Conservation (phyloP, 1,140 invertebrate genomes). For the Drosophila subpulchrella region DNA sequence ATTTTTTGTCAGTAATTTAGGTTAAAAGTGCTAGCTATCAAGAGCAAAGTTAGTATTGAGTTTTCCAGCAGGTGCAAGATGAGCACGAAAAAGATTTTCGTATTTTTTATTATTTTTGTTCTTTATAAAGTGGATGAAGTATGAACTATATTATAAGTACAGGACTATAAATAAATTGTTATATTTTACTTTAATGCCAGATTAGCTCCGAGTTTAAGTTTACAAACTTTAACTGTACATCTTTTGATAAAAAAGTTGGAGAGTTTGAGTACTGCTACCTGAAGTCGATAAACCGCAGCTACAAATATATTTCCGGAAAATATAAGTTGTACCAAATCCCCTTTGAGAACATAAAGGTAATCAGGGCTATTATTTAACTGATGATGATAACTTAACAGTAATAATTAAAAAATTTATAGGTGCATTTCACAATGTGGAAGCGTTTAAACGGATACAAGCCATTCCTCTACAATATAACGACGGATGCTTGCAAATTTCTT, state of each 20-base stretch:
- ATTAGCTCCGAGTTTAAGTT: neutral
- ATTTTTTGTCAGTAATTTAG: neutral
- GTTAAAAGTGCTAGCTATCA: too few relatives aligned
- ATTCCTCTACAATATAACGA: neutral
- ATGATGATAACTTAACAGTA: neutral
- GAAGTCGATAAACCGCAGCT: conserved; percentile 27
- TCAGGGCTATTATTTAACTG: neutral
- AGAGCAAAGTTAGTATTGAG: neutral
- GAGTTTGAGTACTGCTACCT: conserved; percentile 16
- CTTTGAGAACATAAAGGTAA: neutral
- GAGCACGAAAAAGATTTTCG: neutral
- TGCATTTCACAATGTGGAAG: neutral
- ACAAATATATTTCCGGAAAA: conserved; percentile 2
- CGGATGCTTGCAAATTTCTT: neutral
- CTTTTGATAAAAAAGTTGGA: neutral
- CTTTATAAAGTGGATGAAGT: neutral
- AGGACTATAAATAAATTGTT: neutral
- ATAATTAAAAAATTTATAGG: neutral
- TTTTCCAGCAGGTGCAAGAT: neutral
- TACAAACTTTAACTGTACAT: conserved; percentile 23
- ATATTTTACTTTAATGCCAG: neutral
- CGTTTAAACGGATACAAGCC: neutral
- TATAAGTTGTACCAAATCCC: neutral
- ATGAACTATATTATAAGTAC: neutral
- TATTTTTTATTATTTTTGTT: neutral